phyloP scores from a whole-genome alignment of 2,797 vertebrate genomes.

The Anas georgica region DNA sequence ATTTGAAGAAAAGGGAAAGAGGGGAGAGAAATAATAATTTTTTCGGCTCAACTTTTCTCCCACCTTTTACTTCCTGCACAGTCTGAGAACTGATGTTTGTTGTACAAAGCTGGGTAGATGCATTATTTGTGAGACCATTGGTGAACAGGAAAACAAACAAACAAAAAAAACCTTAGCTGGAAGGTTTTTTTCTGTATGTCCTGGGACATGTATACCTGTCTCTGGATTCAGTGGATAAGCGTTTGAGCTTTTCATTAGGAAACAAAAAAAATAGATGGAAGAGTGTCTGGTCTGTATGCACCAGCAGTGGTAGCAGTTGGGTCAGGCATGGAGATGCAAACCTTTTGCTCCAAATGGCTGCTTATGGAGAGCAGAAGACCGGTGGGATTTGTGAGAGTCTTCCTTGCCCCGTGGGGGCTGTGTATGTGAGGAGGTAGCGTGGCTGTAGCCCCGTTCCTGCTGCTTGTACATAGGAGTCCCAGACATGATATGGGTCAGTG shows the following conservation, averaged over 20 bases:
- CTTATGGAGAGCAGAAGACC: not conserved
- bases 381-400: not conserved
- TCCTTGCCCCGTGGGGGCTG: not conserved
- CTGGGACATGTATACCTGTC: not conserved
- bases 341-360: not conserved
- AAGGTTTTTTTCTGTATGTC: not conserved
- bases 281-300: not conserved
- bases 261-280: not conserved
- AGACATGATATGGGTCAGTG: not conserved
- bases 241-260: not conserved
- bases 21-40: accelerated
- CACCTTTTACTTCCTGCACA: not conserved
- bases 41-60: accelerated
- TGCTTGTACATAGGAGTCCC: not conserved
- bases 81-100: not conserved
- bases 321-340: not conserved
- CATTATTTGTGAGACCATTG: not conserved
- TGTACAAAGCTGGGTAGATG: not conserved
- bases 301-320: not conserved
- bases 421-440: not conserved
- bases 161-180: not conserved
- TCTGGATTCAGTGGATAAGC: not conserved
- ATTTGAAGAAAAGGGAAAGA: not conserved
- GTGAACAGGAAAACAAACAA: not conserved
- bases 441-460: not conserved